Conservation (phyloP, 2,113 vertebrate species). For the Leptocoma aspasia region DNA sequence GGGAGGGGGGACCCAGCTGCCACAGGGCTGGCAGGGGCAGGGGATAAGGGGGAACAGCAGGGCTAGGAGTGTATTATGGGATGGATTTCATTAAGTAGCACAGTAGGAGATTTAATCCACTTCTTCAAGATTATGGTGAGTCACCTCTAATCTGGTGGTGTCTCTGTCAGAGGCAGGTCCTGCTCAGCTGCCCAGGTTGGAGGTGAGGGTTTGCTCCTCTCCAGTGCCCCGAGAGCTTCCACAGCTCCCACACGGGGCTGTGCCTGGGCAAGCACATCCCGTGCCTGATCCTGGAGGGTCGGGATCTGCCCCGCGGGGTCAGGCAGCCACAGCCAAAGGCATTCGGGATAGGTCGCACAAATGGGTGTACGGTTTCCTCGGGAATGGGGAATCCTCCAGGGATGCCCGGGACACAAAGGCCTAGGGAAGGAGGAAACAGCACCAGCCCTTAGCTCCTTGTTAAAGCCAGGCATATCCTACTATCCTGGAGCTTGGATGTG, state of each 20-base stretch:
- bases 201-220: not conserved
- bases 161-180: not conserved
- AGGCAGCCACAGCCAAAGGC: not conserved
- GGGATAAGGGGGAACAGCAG: slow-evolving; percentile 33
- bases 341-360: accelerated
- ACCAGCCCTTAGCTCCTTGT: not conserved
- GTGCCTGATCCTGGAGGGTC: not conserved
- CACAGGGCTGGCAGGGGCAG: not conserved
- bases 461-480: not conserved
- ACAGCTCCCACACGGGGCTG: accelerated
- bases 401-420: accelerated
- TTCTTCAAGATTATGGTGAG: slow-evolving; percentile 60
- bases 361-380: accelerated
- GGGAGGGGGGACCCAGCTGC: not conserved
- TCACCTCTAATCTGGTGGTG: slow-evolving; percentile 47
- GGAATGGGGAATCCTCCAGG: not conserved
- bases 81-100: slow-evolving; percentile 59
- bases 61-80: slow-evolving; percentile 41
- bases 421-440: not conserved
- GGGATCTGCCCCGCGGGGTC: not conserved
- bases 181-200: not conserved
- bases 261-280: accelerated
- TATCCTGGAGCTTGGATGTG: not conserved
- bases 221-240: accelerated
- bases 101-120: slow-evolving; percentile 59